phyloP scores from a whole-genome alignment of 2,113 vertebrate species.

The Myiagra hebetior region DNA sequence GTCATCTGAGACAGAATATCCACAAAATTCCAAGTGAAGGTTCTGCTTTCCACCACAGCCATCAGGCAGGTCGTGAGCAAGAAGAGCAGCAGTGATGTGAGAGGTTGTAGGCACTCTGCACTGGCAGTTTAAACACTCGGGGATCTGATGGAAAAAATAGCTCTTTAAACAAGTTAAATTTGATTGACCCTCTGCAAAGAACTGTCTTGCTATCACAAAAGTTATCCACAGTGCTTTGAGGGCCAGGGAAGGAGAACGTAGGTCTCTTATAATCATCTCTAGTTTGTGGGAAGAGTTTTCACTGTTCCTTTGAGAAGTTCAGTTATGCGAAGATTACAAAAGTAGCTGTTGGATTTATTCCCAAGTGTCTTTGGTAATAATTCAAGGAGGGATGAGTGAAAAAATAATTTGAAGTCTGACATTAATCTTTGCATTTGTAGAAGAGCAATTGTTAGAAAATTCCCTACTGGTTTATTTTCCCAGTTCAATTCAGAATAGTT shows the following conservation, averaged over 20 bases:
- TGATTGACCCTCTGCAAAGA: neutral
- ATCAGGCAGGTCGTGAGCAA: neutral
- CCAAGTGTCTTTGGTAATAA: slow-evolving; percentile 32
- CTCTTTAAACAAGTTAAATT: neutral
- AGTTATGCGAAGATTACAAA: slow-evolving; percentile 30
- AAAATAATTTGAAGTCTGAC: slow-evolving; percentile 32
- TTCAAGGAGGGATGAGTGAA: slow-evolving; percentile 21
- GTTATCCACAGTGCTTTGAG: neutral
- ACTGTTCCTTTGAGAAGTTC: slow-evolving; percentile 30
- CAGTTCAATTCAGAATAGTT: neutral
- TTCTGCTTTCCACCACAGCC: neutral
- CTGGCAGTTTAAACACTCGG: neutral
- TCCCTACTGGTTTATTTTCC: slow-evolving; percentile 32
- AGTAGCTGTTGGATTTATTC: slow-evolving; percentile 7
- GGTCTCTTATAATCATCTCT: neutral
- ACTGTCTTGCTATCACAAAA: neutral
- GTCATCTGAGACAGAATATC: neutral
- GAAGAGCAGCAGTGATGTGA: neutral
- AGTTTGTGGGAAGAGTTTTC: neutral
- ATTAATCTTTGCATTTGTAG: slow-evolving; percentile 40
- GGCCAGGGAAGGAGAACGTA: neutral
- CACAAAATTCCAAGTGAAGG: neutral
- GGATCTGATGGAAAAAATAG: neutral
- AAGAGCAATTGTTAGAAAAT: slow-evolving; percentile 16
- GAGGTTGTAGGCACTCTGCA: neutral